Base-by-base conservation (phyloP, 2,113 vertebrate genomes). In the Oxyruncus cristatus region DNA sequence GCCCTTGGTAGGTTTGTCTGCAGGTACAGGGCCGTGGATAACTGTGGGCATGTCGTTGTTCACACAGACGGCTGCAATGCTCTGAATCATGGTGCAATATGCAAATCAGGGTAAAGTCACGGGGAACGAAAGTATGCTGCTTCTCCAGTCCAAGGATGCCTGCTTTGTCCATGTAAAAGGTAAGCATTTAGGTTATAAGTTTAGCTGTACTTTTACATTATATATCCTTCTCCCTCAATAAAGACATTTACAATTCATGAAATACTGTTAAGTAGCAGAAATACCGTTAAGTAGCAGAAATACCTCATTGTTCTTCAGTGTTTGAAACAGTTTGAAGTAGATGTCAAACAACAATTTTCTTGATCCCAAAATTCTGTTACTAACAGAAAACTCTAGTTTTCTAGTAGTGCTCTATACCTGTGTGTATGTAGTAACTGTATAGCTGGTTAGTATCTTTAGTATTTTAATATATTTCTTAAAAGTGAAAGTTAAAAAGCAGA, bases 1-100 rank as follows among this genome's bases (percentile, higher is more conserved):
- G 1, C 32, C 58, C 65, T 6, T 0, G 1, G 37, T 6, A 10
- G 1, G 3, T n/a, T 3, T 32, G 63, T 13, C 66, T 5, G 52
- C 32, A 42, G 56, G 20, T 11, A 1, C 44, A 0, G 1, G 2
- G 49, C 58, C 19, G 9, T 3, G 17, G 47, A 76, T n/a, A 65
- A 8, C 65, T 4, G 30, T 6, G 72, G 63, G 37, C 83, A 46
- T 4, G 37, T n/a, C 18, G 68, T 11, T 6, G 9, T 37, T 37
- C 72, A 28, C 26, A 18, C 3, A 4, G 27, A 47, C 8, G 0
- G 3, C n/a, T 8, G 12, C 1, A 0, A 14, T 41, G 52, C 32
- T 1, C 0, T 17, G 33, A 86, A 21, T 28, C 42, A 28, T 5
- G 9, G 53, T 17, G 20, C 37, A 15, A 20, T 5, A 50, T 26